A percentile compares a stretch with the other conserved stretches of the same genome.
phyloP scores from a whole-genome alignment of 2,113 vertebrate species.

The Tyrannus savana region DNA sequence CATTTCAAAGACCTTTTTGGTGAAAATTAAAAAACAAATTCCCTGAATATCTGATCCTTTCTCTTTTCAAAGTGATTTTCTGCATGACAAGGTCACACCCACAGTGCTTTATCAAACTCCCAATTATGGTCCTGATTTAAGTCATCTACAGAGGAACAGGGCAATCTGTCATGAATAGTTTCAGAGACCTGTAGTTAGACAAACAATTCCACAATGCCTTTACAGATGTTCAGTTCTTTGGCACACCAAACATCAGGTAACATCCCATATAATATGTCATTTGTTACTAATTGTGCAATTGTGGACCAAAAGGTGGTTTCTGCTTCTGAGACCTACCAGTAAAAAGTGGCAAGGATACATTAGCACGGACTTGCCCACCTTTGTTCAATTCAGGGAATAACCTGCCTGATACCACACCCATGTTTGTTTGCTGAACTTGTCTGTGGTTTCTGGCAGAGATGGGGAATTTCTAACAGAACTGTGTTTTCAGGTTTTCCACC shows the following conservation, averaged over 20 bases:
- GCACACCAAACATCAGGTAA: not conserved
- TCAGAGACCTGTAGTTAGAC: not conserved
- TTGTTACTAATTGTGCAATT: rapidly evolving
- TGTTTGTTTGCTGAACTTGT: not conserved
- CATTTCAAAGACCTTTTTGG: not conserved
- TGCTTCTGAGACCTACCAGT: not conserved
- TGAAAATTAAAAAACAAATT: not conserved
- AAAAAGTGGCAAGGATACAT: not conserved
- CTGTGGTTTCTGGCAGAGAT: not conserved
- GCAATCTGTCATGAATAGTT: not conserved
- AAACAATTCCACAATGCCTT: not conserved
- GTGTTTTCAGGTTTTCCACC: rapidly evolving
- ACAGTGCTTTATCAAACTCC: not conserved
- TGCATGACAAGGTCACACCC: not conserved
- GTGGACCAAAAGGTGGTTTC: not conserved
- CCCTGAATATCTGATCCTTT: not conserved
- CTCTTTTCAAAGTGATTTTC: not conserved
- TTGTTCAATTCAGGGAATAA: not conserved
- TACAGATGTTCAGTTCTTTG: not conserved
- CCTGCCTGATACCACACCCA: too few species aligned
- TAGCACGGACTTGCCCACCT: not conserved
- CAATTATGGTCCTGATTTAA: not conserved
- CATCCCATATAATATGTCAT: not conserved
- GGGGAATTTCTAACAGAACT: not conserved
- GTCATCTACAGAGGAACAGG: not conserved